A percentile compares a stretch with the other conserved stretches of the same genome.
Evolutionary conservation across 2,888 invertebrate species (phyloP).

Genomic region (Busseola fusca): DNA sequence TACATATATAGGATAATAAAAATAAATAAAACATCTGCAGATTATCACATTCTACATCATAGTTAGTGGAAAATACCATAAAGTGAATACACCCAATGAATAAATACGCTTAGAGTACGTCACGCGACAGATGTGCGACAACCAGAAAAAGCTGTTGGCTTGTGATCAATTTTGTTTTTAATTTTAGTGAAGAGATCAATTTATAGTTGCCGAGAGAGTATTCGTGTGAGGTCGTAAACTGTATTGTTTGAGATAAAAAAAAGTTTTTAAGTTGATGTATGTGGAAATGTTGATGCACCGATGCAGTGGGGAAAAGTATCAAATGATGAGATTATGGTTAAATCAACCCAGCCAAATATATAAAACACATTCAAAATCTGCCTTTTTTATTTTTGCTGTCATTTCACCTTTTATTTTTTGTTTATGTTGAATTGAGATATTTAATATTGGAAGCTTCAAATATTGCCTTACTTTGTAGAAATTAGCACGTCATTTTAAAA

Average conservation of each 20-base stretch:
- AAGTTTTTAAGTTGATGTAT: too few relatives aligned
- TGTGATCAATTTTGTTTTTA: too few relatives aligned
- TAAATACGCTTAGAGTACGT: not conserved
- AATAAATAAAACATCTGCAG: not conserved
- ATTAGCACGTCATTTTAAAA: not conserved
- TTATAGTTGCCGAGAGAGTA: too few relatives aligned
- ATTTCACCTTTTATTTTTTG: not conserved
- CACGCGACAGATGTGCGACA: not conserved
- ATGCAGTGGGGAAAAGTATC: too few relatives aligned
- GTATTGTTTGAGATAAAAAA: too few relatives aligned
- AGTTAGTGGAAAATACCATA: not conserved
- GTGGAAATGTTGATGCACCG: not conserved
- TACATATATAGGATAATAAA: not conserved
- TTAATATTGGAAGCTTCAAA: not conserved
- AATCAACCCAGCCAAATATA: too few relatives aligned
- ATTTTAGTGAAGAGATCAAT: too few relatives aligned
- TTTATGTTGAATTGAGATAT: not conserved
- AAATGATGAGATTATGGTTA: too few relatives aligned
- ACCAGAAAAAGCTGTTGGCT: too few relatives aligned
- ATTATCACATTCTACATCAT: not conserved
- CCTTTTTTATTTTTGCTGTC: not conserved
- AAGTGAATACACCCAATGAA: conserved; percentile 13
- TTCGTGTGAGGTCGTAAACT: too few relatives aligned
- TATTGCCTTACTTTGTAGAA: too few relatives aligned
- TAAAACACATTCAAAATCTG: too few relatives aligned